Evolutionary conservation across 2,888 invertebrate genomes (phyloP).

Genomic region (Dasysyrphus tricinctus): DNA sequence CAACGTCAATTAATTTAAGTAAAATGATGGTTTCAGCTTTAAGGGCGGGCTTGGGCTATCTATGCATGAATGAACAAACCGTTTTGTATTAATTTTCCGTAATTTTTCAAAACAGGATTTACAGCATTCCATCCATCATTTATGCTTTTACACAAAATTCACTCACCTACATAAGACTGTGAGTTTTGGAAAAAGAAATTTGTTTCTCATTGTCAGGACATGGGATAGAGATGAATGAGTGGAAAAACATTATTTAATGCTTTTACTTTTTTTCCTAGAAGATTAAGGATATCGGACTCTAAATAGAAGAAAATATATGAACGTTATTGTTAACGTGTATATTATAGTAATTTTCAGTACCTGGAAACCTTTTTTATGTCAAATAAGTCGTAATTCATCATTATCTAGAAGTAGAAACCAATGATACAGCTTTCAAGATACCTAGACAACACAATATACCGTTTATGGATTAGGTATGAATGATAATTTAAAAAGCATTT

Average conservation of each 20-base stretch:
- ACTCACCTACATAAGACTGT: conserved; percentile 1
- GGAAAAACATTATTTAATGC: neutral
- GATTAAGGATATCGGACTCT: neutral
- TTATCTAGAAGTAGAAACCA: no score
- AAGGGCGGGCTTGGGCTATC: neutral
- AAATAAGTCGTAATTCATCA: no score
- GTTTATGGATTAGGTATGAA: no score
- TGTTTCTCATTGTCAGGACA: neutral
- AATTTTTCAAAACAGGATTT: conserved; percentile 20
- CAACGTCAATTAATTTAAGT: conserved; percentile 58
- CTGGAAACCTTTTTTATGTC: no score
- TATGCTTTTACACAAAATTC: conserved; percentile 21
- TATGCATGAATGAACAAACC: conserved; percentile 7
- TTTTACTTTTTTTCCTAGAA: neutral
- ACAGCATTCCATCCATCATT: conserved; percentile 46
- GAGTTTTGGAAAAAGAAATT: conserved; percentile 8
- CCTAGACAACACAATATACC: no score
- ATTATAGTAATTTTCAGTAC: no score
- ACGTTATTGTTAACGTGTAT: neutral
- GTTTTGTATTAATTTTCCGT: conserved; percentile 10
- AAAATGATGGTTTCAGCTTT: conserved; percentile 24
- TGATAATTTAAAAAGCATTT: no score
- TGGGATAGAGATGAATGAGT: conserved; percentile 1
- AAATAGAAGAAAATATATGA: neutral
- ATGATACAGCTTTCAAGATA: no score